Conservation (phyloP, 2,888 invertebrate genomes). For the Patella pellucida region DNA sequence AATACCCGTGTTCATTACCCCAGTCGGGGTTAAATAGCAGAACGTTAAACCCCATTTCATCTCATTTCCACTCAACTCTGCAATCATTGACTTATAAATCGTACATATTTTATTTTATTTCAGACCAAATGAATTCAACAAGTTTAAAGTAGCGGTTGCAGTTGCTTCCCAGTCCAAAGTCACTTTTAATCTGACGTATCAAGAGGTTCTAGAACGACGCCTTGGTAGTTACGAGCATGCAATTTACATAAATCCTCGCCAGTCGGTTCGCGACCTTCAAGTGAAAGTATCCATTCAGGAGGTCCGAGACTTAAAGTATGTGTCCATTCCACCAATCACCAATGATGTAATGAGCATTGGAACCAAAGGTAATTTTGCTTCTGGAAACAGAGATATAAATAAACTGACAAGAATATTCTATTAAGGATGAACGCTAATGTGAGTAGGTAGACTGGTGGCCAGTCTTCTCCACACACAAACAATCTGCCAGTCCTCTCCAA, state of each 20-base stretch:
- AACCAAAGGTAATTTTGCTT: slow-evolving; percentile 31
- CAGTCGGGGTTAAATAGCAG: too few species aligned
- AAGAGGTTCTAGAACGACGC: slow-evolving; percentile 79
- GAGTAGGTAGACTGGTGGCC: too few species aligned
- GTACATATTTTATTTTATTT: slow-evolving; percentile 18
- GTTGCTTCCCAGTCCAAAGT: slow-evolving; percentile 78
- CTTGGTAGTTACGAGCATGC: slow-evolving; percentile 80
- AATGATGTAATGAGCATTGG: slow-evolving; percentile 38
- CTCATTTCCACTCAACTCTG: too few species aligned
- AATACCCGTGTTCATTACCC: too few species aligned
- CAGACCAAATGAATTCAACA: slow-evolving; percentile 60
- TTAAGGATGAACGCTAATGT: too few species aligned
- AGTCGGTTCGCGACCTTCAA: slow-evolving; percentile 77
- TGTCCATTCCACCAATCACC: slow-evolving; percentile 52
- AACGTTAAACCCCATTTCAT: too few species aligned
- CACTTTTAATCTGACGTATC: slow-evolving; percentile 81
- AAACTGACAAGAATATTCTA: slow-evolving; percentile 36
- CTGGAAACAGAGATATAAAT: slow-evolving; percentile 23
- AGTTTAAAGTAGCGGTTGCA: slow-evolving; percentile 75
- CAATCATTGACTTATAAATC: too few species aligned
- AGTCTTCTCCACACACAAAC: too few species aligned
- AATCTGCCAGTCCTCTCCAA: too few species aligned
- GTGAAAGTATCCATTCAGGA: slow-evolving; percentile 79
- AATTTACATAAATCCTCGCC: slow-evolving; percentile 80
- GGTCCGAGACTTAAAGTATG: slow-evolving; percentile 73